phyloP scores from a whole-genome alignment of 2,888 invertebrate species.

The Notodonta dromedarius region DNA sequence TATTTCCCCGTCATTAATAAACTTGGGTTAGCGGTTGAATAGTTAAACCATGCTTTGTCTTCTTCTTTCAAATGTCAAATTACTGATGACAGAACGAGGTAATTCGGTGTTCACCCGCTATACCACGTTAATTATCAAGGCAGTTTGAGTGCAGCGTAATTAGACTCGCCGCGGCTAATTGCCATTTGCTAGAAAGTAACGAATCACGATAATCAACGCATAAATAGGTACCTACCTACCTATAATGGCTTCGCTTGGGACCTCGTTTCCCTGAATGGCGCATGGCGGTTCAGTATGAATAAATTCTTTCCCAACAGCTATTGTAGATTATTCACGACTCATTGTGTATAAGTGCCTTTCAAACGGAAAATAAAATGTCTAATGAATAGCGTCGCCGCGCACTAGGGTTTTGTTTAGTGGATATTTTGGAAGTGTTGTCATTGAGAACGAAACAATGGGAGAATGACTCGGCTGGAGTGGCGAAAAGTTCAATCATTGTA shows the following conservation, averaged over 20 bases:
- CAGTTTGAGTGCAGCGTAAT: conserved; percentile 56
- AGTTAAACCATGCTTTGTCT: too few species aligned
- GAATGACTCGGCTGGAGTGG: conserved; percentile 34
- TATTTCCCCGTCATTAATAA: too few species aligned
- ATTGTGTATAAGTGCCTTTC: conserved; percentile 70
- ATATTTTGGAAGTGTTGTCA: conserved; percentile 68
- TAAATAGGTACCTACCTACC: conserved; percentile 37
- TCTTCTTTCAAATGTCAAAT: too few species aligned
- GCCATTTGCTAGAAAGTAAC: conserved; percentile 56
- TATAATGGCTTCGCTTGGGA: conserved; percentile 53
- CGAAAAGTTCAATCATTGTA: conserved; percentile 34
- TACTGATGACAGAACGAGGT: too few species aligned
- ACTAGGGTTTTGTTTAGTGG: conserved; percentile 63
- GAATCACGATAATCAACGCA: conserved; percentile 63
- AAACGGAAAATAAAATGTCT: conserved; percentile 68
- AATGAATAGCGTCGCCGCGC: conserved; percentile 57
- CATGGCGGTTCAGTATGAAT: conserved; percentile 59
- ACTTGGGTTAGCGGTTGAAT: too few species aligned
- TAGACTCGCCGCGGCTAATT: conserved; percentile 55
- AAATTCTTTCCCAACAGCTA: conserved; percentile 65
- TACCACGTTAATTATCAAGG: too few species aligned
- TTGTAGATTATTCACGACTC: conserved; percentile 74
- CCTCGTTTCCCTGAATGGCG: conserved; percentile 60
- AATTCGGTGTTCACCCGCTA: too few species aligned
- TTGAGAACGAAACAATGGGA: conserved; percentile 56